phyloP scores from a whole-genome alignment of 2,797 vertebrate species.

The Typhlichthys subterraneus region DNA sequence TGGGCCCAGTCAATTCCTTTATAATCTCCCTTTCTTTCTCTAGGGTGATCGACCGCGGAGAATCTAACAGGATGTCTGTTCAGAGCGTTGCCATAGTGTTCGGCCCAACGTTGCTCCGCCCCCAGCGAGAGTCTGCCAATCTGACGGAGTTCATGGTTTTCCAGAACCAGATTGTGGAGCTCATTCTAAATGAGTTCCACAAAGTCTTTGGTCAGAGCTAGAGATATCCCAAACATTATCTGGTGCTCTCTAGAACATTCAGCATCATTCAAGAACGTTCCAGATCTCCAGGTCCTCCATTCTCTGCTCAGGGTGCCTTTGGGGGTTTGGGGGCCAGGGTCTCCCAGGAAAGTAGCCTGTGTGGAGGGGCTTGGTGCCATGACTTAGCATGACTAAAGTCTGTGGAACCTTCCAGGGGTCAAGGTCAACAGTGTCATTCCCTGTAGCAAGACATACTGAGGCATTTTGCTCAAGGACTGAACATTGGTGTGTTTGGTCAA shows the following conservation, averaged over 20 bases:
- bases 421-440: too few relatives aligned
- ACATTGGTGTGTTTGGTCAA: too few relatives aligned
- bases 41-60: conserved; percentile 84
- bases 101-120: conserved; percentile 89
- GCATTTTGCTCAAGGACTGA: too few relatives aligned
- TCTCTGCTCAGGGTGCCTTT: not conserved
- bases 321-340: not conserved
- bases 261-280: not conserved
- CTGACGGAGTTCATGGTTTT: conserved; percentile 93
- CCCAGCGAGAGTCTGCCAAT: conserved; percentile 82
- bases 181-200: conserved; percentile 84
- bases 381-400: too few relatives aligned
- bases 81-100: conserved; percentile 93
- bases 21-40: not conserved
- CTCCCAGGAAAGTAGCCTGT: not conserved
- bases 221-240: too few relatives aligned
- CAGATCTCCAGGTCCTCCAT: not conserved
- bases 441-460: too few relatives aligned
- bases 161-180: conserved; percentile 95
- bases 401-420: too few relatives aligned
- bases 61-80: conserved; percentile 90
- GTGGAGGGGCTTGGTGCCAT: too few relatives aligned
- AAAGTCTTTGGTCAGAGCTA: conserved; percentile 78
- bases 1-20: too few relatives aligned
- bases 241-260: not conserved